These are phyloP conservation scores for Scaptomyza tumidula DNA, from an alignment of 2,888 invertebrate species.

Conservation along the genomic window DNA sequence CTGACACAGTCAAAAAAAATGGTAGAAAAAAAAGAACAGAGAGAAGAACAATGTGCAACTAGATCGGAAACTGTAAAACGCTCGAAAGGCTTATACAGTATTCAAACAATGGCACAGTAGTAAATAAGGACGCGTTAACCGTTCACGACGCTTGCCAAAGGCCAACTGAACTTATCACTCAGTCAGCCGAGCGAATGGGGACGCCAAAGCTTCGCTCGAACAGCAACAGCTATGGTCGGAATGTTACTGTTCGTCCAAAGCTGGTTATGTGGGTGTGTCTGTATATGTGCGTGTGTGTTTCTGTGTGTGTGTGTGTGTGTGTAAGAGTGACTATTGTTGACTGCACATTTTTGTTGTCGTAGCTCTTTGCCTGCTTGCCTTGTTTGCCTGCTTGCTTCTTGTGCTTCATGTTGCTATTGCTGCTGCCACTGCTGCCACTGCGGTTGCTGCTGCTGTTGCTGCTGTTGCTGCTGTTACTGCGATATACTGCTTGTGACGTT, in stretches of 20 bases:
- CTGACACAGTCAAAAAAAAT: constrained; percentile 16
- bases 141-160: constrained; percentile 72
- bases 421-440: not conserved
- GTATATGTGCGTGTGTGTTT: constrained; percentile 19
- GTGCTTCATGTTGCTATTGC: not conserved
- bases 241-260: constrained; percentile 11
- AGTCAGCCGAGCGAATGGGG: constrained; percentile 49
- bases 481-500: constrained; percentile 9
- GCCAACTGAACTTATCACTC: constrained; percentile 75
- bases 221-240: constrained; percentile 20
- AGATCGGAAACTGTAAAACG: constrained; percentile 39
- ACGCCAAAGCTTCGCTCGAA: constrained; percentile 29
- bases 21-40: constrained; percentile 9
- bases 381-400: too few relatives aligned
- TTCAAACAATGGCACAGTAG: not conserved
- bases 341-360: constrained; percentile 61
- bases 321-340: constrained; percentile 41
- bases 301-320: constrained; percentile 18
- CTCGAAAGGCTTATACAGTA: not conserved
- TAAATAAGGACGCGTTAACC: constrained; percentile 47
- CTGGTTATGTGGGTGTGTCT: constrained; percentile 5
- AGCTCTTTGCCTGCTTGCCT: not conserved
- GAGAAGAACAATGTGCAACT: constrained; percentile 5
- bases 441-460: not conserved
- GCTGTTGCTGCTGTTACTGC: constrained; percentile 2